These are phyloP conservation scores for Apamea monoglypha DNA, from an alignment of 2,888 invertebrate genomes.

Conservation along the genomic window DNA sequence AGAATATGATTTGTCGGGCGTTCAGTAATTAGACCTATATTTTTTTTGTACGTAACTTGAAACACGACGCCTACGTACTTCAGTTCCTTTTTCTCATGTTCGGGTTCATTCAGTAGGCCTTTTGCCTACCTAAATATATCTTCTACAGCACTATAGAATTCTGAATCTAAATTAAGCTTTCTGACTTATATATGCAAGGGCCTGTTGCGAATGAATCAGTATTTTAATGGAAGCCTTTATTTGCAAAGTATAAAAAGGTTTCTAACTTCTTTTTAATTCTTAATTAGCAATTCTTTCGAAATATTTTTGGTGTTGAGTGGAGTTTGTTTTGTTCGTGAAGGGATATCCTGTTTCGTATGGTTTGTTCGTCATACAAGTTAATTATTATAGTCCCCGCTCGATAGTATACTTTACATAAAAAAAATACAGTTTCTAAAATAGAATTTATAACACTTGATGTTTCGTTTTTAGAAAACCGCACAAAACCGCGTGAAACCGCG, in stretches of 20 bases:
- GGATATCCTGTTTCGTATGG: neutral
- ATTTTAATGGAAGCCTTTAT: conserved; percentile 51
- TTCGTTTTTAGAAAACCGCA: neutral
- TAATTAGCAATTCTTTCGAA: conserved; percentile 17
- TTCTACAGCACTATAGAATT: conserved; percentile 13
- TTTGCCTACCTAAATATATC: conserved; percentile 12
- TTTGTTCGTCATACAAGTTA: neutral
- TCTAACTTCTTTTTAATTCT: conserved; percentile 21
- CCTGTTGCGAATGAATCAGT: conserved; percentile 37
- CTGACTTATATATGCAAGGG: conserved; percentile 20
- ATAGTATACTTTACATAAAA: neutral
- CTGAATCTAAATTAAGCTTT: conserved; percentile 42
- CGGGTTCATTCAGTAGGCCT: conserved; percentile 16
- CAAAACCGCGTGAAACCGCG: neutral
- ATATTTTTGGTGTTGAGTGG: neutral
- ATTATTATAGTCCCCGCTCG: neutral
- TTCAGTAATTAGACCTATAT: neutral
- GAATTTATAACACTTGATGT: neutral
- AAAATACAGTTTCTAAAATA: conserved; percentile 4
- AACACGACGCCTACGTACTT: neutral
- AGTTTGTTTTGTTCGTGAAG: neutral
- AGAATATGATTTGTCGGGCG: neutral
- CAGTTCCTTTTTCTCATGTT: conserved; percentile 4
- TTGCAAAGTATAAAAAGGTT: conserved; percentile 20
- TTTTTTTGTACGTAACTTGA: neutral